phyloP scores from a whole-genome alignment of 2,113 vertebrate species.

The Condylura cristata region DNA sequence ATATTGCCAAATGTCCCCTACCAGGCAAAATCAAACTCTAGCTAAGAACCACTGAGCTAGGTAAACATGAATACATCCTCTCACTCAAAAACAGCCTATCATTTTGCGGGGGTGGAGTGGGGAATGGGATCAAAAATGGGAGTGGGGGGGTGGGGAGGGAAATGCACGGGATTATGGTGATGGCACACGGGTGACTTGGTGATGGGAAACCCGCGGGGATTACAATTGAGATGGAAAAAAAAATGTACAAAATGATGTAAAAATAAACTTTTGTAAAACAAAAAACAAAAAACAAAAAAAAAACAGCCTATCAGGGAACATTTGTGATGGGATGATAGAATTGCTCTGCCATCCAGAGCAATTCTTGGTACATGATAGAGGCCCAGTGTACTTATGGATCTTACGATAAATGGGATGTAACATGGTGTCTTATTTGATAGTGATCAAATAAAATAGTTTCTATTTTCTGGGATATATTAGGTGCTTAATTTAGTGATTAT shows the following conservation, averaged over 20 bases:
- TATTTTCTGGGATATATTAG: background rate
- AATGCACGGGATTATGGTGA: too few species aligned
- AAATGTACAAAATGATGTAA: too few species aligned
- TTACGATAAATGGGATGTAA: background rate
- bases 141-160: too few species aligned
- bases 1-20: background rate
- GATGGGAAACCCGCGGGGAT: too few species aligned
- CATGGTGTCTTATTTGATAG: background rate
- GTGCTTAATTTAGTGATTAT: background rate
- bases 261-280: too few species aligned
- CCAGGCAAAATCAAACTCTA: background rate
- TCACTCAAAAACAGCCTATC: background rate
- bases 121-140: too few species aligned
- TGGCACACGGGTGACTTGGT: too few species aligned
- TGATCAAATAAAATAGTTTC: background rate
- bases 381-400: background rate
- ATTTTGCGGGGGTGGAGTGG: too few species aligned
- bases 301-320: background rate
- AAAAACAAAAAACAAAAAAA: too few species aligned
- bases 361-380: background rate
- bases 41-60: background rate
- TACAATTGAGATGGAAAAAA: too few species aligned
- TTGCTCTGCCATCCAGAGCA: background rate
- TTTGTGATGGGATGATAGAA: too few species aligned
- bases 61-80: background rate